These are phyloP conservation scores for Poecilia velifera DNA, from an alignment of 2,797 vertebrate genomes.

Conservation along the genomic window DNA sequence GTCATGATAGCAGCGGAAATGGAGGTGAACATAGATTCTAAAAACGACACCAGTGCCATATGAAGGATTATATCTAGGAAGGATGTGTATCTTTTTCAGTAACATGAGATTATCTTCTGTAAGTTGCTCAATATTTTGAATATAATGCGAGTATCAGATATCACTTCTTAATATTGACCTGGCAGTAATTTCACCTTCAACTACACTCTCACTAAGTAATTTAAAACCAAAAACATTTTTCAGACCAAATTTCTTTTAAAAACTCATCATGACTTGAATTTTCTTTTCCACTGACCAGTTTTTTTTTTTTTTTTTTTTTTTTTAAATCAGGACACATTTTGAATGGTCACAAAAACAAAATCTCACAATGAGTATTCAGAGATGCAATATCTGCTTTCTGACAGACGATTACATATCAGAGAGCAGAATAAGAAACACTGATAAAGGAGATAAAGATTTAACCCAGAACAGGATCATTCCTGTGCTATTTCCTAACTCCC, in stretches of 20 bases:
- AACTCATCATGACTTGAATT: background rate
- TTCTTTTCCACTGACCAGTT: background rate
- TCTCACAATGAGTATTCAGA: background rate
- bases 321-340: background rate
- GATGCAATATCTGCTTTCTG: background rate
- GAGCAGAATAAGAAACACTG: background rate
- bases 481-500: background rate
- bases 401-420: background rate
- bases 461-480: background rate
- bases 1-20: constrained; percentile 46
- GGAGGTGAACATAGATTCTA: constrained; percentile 9
- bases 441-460: background rate
- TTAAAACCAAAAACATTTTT: background rate
- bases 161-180: background rate
- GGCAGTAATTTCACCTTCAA: background rate
- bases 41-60: constrained; percentile 2
- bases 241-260: background rate
- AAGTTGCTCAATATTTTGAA: constrained; percentile 38
- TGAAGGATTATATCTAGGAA: constrained; percentile 37
- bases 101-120: constrained; percentile 25
- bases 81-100: constrained; percentile 27
- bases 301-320: background rate
- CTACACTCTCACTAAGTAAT: background rate
- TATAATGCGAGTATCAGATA: constrained; percentile 31
- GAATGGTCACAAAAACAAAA: no score